A percentile compares a stretch with the other conserved stretches of the same genome.
phyloP scores from a whole-genome alignment of 2,888 invertebrate species.

The Teinopalpus imperialis region DNA sequence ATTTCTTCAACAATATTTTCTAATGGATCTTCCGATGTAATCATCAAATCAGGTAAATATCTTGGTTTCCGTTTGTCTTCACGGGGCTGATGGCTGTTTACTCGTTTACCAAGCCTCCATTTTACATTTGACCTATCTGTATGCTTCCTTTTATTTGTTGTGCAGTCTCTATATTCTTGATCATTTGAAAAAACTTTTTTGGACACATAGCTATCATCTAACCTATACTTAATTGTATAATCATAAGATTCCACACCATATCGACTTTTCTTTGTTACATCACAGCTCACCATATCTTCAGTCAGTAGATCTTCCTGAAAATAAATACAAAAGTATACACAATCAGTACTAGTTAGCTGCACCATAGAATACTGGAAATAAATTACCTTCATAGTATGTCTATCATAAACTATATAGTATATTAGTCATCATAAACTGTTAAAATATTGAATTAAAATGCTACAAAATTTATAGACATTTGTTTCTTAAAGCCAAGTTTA shows the following conservation, averaged over 20 bases:
- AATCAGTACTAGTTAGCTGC: too few species aligned
- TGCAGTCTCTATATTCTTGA: constrained; percentile 43
- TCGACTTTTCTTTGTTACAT: constrained; percentile 85
- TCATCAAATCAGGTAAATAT: constrained; percentile 81
- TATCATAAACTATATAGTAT: too few species aligned
- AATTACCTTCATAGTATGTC: too few species aligned
- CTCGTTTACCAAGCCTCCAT: constrained; percentile 79
- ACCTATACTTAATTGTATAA: constrained; percentile 84
- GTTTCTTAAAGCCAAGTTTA: too few species aligned
- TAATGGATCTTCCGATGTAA: constrained; percentile 71
- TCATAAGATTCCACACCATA: constrained; percentile 90
- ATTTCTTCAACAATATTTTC: constrained; percentile 87
- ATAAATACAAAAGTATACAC: neutral
- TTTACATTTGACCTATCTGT: constrained; percentile 82
- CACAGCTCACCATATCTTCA: constrained; percentile 89
- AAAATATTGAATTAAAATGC: too few species aligned
- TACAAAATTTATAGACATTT: too few species aligned
- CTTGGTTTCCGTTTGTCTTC: constrained; percentile 79
- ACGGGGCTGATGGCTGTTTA: constrained; percentile 61
- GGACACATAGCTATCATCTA: constrained; percentile 74
- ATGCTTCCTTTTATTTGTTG: constrained; percentile 81
- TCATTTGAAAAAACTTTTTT: constrained; percentile 61
- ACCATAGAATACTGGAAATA: too few species aligned
- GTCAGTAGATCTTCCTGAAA: constrained; percentile 90
- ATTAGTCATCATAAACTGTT: too few species aligned